phyloP scores from a whole-genome alignment of 2,113 vertebrate species.

The Melanocharis versteri region DNA sequence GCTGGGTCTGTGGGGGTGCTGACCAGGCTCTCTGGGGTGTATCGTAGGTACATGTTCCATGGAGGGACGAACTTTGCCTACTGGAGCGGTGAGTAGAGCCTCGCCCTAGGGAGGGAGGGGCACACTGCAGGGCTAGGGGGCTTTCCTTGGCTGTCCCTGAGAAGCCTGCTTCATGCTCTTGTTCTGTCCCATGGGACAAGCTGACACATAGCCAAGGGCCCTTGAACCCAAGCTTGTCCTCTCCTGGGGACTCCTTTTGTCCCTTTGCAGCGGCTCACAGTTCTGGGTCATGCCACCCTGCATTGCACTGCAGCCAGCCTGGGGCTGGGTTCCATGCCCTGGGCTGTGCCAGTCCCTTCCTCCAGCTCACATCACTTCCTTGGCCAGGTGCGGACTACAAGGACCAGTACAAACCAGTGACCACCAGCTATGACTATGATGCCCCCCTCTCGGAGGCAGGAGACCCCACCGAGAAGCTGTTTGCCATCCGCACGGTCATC shows the following conservation, averaged over 20 bases:
- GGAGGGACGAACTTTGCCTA: slow-evolving; percentile 97
- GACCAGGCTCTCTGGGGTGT: background rate
- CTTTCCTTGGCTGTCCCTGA: background rate
- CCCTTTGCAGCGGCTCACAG: background rate
- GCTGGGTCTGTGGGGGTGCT: background rate
- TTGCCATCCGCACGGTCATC: slow-evolving; percentile 86
- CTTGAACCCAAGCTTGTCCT: background rate
- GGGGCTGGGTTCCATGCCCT: background rate
- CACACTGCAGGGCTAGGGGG: accelerated
- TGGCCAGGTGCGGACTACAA: slow-evolving; percentile 88
- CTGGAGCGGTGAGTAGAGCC: slow-evolving; percentile 88
- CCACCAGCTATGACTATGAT: slow-evolving; percentile 98
- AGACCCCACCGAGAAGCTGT: slow-evolving; percentile 89
- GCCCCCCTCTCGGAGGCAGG: slow-evolving; percentile 93
- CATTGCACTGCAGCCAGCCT: background rate
- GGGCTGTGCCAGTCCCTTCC: background rate
- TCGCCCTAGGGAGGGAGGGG: background rate
- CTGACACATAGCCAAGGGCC: background rate
- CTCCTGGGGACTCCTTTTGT: background rate
- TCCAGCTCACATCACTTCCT: background rate
- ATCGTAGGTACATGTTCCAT: slow-evolving; percentile 95
- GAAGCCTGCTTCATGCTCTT: background rate
- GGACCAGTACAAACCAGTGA: slow-evolving; percentile 83
- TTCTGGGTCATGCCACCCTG: background rate
- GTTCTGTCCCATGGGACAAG: background rate